Conservation (phyloP, 1,140 invertebrate species). For the Bombus pascuorum region DNA sequence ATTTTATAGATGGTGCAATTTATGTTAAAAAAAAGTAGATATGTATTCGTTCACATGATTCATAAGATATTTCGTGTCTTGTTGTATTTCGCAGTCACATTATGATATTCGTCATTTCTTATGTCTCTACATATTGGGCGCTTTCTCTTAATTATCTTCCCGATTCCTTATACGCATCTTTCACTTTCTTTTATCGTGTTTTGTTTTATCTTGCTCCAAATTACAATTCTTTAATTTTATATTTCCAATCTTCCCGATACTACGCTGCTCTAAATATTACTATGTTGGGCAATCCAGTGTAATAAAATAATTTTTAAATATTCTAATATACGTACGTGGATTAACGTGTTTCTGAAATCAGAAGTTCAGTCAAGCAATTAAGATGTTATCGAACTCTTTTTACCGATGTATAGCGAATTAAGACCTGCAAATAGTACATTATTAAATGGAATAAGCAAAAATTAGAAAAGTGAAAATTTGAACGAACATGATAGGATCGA, state of each 20-base stretch:
- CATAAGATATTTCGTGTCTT: background rate
- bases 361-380: background rate
- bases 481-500: background rate
- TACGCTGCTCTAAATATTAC: background rate
- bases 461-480: background rate
- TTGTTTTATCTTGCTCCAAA: background rate
- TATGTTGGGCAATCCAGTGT: background rate
- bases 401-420: no score
- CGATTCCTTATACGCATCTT: background rate
- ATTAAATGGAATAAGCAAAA: background rate
- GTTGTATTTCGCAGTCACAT: background rate
- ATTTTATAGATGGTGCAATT: background rate
- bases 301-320: background rate
- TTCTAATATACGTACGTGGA: background rate
- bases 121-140: background rate
- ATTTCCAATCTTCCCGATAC: background rate
- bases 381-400: background rate
- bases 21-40: background rate
- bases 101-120: background rate
- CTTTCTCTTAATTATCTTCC: constrained; percentile 36
- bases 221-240: background rate
- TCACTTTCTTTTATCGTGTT: constrained; percentile 2
- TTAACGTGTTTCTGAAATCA: background rate
- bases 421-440: background rate
- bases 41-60: background rate